Base-by-base conservation (phyloP, 2,888 invertebrate genomes). In the Drosophila fulvimacula region DNA sequence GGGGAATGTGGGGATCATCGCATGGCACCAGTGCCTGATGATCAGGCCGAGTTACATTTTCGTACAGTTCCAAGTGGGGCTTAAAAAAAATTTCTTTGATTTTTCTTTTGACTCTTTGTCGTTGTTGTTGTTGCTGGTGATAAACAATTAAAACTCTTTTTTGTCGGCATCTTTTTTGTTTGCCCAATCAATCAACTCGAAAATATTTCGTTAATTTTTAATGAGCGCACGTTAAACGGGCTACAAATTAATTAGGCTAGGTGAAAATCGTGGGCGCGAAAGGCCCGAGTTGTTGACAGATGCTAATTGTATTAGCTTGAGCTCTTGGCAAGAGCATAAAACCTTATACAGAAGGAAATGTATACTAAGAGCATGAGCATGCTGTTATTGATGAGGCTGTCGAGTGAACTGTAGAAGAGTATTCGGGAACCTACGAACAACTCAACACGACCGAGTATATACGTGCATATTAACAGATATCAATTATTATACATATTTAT, bases 171-270 rank as follows among this genome's bases (percentile, higher is more conserved):
- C 46, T 69, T 71, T 70, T 53, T 34, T 51, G 36, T 42, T 39
- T 48, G 30, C 46, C 17, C 46, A 30, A 48, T 48, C 74, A 75
- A 79, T 69, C 69, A 65, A 76, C 63, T 61, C 0, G 42, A 66
- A 76, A 66, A 75, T 49, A 60, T 59, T 79, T 62, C 66, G 56
- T 60, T 52, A 38, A 46, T 57, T 59, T 32, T 32, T 44, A 57
- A 74, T 58, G 74, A 65, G n/a, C 46, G 36, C 49, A 42, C 44
- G 51, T 38, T 57, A 66, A 76, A 51, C 48, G 61, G 57, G 57
- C 55, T 79, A 75, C 76, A 79, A 51, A 58, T 70, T 79, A 70
- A 75, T 79, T 69, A 75, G 52, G 15, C 30, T 34, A 34, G 36
- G 51, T 34, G 34, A 34, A 51, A n/a, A 51, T 34, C 15, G 34